These are phyloP conservation scores for Lophura nycthemera DNA, from an alignment of 2,113 vertebrate species.

Conservation along the genomic window DNA sequence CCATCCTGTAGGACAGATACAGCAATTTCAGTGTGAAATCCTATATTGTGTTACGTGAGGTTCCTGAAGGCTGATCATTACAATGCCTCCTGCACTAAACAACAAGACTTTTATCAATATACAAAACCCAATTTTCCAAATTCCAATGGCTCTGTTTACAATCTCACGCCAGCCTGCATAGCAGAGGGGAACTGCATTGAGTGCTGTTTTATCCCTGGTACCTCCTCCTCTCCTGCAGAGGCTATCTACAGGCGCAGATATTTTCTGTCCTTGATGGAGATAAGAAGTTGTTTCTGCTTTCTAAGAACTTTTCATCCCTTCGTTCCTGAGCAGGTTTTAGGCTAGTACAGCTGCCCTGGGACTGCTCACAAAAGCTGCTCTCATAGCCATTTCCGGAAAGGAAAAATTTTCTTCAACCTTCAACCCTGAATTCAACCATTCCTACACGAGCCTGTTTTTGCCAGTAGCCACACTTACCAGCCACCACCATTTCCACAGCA, in stretches of 20 bases:
- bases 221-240: not conserved
- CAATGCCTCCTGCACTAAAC: not conserved
- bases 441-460: not conserved
- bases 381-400: not conserved
- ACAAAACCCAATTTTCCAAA: not conserved
- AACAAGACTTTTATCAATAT: not conserved
- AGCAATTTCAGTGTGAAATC: not conserved
- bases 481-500: not conserved
- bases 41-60: not conserved
- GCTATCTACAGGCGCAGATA: not conserved
- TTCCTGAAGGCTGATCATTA: not conserved
- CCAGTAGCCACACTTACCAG: not conserved
- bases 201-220: not conserved
- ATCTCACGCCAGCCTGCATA: not conserved
- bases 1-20: not conserved
- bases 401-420: not conserved
- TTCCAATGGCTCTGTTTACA: not conserved
- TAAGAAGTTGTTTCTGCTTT: not conserved
- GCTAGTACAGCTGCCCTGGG: not conserved
- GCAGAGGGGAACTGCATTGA: not conserved
- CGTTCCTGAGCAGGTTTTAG: not conserved
- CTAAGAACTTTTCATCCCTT: not conserved
- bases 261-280: not conserved
- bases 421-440: fast-evolving
- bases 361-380: not conserved